A percentile compares a stretch with the other conserved stretches of the same genome.
Evolutionary conservation across 2,888 invertebrate species (phyloP).

Genomic region (Conomelus anceps): DNA sequence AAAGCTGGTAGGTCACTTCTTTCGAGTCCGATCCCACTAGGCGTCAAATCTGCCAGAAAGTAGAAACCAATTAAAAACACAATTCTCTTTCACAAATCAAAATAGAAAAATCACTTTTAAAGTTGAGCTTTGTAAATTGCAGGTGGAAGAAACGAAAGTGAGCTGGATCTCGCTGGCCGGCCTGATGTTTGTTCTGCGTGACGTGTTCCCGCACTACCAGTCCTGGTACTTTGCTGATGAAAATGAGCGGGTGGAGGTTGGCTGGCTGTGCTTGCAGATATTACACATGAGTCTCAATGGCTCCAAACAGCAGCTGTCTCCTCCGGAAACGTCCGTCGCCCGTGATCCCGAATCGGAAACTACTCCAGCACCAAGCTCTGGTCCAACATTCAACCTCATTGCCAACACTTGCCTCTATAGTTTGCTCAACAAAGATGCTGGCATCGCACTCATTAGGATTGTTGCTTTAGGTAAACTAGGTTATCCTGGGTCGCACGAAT

Average conservation of each 20-base stretch:
- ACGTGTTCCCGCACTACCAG: conserved; percentile 21
- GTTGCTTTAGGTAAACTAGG: conserved; percentile 21
- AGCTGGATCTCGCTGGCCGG: conserved; percentile 20
- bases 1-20: too few species aligned
- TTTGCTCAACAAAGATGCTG: conserved; percentile 21
- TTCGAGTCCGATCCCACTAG: too few species aligned
- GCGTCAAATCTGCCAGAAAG: too few species aligned
- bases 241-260: conserved; percentile 4
- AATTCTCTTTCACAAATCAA: too few species aligned
- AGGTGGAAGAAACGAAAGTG: not conserved
- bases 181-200: conserved; percentile 19
- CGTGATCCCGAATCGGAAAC: not conserved
- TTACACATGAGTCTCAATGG: conserved; percentile 6
- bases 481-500: too few species aligned
- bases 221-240: conserved; percentile 21
- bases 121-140: not conserved
- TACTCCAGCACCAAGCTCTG: not conserved
- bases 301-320: conserved; percentile 11
- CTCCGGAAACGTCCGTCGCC: not conserved
- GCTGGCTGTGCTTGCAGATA: conserved; percentile 19
- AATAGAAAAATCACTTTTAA: too few species aligned
- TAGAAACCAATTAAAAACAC: too few species aligned
- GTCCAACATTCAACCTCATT: conserved; percentile 15
- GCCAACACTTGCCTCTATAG: conserved; percentile 18
- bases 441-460: conserved; percentile 13